phyloP scores from a whole-genome alignment of 2,113 vertebrate genomes.

The Elaphurus davidianus region DNA sequence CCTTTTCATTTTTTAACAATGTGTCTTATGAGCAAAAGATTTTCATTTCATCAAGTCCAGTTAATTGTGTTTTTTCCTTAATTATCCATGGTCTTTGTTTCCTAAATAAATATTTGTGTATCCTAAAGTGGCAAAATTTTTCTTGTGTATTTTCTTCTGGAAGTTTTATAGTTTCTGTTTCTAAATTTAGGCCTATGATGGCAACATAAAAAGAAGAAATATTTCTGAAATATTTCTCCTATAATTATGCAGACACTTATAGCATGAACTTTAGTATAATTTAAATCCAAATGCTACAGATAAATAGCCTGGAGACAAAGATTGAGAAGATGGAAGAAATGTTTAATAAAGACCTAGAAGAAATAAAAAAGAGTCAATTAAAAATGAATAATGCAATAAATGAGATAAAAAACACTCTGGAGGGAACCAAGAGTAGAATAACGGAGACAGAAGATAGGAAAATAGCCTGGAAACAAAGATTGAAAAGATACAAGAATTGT shows the following conservation, averaged over 20 bases:
- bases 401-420: too few species aligned
- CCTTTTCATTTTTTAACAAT: background rate
- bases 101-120: background rate
- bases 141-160: background rate
- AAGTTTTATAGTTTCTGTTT: background rate
- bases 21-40: background rate
- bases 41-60: background rate
- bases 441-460: too few species aligned
- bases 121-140: background rate
- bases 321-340: too few species aligned
- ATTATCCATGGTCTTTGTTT: background rate
- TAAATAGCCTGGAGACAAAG: too few species aligned
- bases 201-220: background rate
- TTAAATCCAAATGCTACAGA: background rate
- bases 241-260: background rate
- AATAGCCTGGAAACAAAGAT: too few species aligned
- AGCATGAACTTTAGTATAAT: background rate
- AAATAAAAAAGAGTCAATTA: too few species aligned
- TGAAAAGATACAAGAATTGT: too few species aligned
- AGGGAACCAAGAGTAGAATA: too few species aligned
- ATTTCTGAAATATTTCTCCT: background rate
- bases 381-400: too few species aligned
- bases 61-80: background rate
- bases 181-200: background rate
- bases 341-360: too few species aligned